Evolutionary conservation across 2,113 vertebrate genomes (phyloP), one percentile per base, ranked within the genome.

Genomic region (Candoia aspera): DNA sequence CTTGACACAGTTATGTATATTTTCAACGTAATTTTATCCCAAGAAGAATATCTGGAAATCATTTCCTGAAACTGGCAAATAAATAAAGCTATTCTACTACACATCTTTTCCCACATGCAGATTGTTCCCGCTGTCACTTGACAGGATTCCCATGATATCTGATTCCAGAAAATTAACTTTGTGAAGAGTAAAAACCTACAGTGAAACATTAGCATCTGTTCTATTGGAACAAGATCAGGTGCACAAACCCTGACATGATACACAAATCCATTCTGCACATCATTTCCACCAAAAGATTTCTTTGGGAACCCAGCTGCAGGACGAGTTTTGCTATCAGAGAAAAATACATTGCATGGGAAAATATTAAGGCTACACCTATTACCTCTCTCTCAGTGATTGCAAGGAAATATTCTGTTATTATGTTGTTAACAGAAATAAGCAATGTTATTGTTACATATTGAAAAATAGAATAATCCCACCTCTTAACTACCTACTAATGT

Each of bases 31-130:
- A 60, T 88, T 58, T 54, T 62, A 84, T 85, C 29, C 58, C 79
- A 89, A 33, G 73, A 92, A 89, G 33, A 92, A 85, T 89, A 89
- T 89, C 91, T 92, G 79, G 79, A 85, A 88, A 84, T 88, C 1
- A 37, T 92, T 84, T 84, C 57, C 21, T 60, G 68, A 87, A 88
- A 64, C 42, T 53, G 17, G 68, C 24, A 64, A 83, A 33, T 60
- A 87, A 92, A 21, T 49, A 17, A 88, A 92, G 68, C 37, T 37
- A 23, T 60, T 92, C 29, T 53, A 59, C 29, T 79, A 64, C 21
- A 84, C 13, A 85, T 84, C 23, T 24, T 89, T 84, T 26, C 58
- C 42, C 42, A 55, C 62, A 83, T 62, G n/a, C 84, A 8, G 4
- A 84, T 89, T 85, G 79, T 85, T 92, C 87, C 58, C 87, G 89